Percentiles rank a stretch among this genome's conserved stretches.
These are phyloP conservation scores for Clarias platycephalus DNA, from an alignment of 2,797 vertebrate genomes.

Conservation along the genomic window DNA sequence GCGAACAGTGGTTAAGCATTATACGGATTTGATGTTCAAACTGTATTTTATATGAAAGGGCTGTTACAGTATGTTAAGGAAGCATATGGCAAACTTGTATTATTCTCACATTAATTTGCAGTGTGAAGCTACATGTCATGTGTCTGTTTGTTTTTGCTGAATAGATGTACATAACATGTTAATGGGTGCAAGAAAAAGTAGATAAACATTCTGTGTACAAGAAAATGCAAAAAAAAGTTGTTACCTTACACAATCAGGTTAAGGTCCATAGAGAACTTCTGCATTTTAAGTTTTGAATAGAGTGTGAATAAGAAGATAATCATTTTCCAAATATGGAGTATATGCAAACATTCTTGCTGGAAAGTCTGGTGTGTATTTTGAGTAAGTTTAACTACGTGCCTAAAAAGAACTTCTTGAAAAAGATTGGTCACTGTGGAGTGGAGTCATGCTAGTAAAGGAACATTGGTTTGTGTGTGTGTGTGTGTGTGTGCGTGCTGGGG, in stretches of 20 bases:
- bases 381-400: conserved; percentile 16
- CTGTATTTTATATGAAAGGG: conserved; percentile 8
- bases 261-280: neutral
- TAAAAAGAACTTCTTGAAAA: conserved; percentile 37
- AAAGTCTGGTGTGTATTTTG: conserved; percentile 11
- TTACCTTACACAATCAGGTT: neutral
- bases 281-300: neutral
- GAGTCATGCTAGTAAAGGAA: conserved; percentile 18
- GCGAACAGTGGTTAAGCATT: neutral
- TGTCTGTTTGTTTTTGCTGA: neutral
- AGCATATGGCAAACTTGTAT: neutral
- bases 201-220: neutral
- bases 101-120: neutral
- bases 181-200: neutral
- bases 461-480: conserved; percentile 42
- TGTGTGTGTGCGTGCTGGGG: conserved; percentile 8
- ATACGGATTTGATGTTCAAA: neutral
- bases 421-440: conserved; percentile 20
- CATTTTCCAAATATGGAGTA: conserved; percentile 13
- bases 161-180: neutral
- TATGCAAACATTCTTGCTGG: conserved; percentile 16
- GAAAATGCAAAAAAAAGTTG: neutral
- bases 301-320: conserved; percentile 14
- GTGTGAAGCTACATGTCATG: neutral
- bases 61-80: conserved; percentile 8